These are phyloP conservation scores for Drosophila helvetica DNA, from an alignment of 2,888 invertebrate genomes.

Conservation along the genomic window DNA sequence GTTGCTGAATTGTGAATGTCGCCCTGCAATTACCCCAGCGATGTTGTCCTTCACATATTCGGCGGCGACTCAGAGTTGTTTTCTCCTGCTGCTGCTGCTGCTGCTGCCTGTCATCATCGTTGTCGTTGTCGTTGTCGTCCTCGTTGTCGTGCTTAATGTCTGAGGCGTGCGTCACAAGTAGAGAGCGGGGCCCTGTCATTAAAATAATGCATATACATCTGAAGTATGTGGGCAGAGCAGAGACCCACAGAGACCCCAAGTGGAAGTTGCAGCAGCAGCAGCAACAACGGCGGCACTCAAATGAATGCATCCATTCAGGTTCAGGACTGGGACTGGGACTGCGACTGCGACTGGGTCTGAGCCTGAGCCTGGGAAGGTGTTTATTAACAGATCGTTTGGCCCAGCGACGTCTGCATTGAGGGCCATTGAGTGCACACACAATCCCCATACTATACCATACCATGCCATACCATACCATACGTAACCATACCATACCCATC, in stretches of 20 bases:
- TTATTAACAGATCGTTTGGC: conserved; percentile 82
- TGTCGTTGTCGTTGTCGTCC: conserved; percentile 65
- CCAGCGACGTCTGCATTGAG: conserved; percentile 61
- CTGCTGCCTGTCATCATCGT: conserved; percentile 45
- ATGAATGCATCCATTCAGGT: conserved; percentile 5
- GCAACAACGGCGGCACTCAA: conserved; percentile 16
- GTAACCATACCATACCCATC: conserved; percentile 1
- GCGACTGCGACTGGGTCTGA: neutral
- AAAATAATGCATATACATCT: conserved; percentile 80
- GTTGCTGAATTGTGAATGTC: conserved; percentile 67
- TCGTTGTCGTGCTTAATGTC: conserved; percentile 64
- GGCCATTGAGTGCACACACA: conserved; percentile 46
- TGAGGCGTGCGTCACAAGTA: conserved; percentile 75
- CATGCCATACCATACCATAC: neutral
- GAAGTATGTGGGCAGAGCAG: conserved; percentile 72
- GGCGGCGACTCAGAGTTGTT: conserved; percentile 34
- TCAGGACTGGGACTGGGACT: neutral
- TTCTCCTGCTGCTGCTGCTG: neutral
- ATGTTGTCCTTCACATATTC: conserved; percentile 64
- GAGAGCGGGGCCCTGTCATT: conserved; percentile 75
- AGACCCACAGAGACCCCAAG: conserved; percentile 11
- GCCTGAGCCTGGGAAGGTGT: conserved; percentile 68
- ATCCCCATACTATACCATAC: neutral
- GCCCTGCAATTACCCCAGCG: conserved; percentile 80
- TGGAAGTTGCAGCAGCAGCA: conserved; percentile 13